Base-by-base conservation (phyloP, 2,797 vertebrate genomes). In the Cuculus canorus region DNA sequence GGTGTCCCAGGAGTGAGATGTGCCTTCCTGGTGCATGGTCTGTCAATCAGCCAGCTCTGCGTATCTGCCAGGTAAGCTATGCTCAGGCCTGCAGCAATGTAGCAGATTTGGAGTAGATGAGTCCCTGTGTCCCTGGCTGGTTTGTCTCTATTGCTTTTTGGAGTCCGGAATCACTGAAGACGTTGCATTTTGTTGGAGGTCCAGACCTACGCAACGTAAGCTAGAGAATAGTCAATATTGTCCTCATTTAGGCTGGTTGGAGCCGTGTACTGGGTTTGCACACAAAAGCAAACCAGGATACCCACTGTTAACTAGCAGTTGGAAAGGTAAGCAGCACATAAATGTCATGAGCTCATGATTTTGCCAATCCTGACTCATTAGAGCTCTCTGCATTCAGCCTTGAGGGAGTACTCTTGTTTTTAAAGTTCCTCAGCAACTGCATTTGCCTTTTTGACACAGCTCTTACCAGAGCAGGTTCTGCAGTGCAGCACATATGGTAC, bases 51-150 rank as follows among this genome's bases (percentile, higher is more conserved):
- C 48, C 18, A 13, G 23, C 22, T 28, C 35, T 72, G 39, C 10
- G 1, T 45, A 11, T 50, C 72, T 72, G 39, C 30, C 52, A 13
- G 35, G 10, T 32, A 21, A 60, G 35, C 59, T 72, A 3, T 12
- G 17, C 33, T 61, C 52, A 13, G 22, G 28, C 25, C 64, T 76
- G 27, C 45, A 72, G 69, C 64, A 19, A 13, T 0, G 0, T 7
- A 45, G 35, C 47, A 72, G 10, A 18, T 50, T 59, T 12, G 7
- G 33, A 39, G 22, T 33, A 45, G 11, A 11, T 56, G 45, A 35
- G 68, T n/a, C 28, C 5, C 33, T 19, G 3, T 60, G n/a, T 37
- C 14, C 17, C 16, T 35, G 7, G 41, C 28, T 23, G 8, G 54
- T 63, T 24, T 66, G 9, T 57, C 33, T 80, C 18, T 32, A 7